Evolutionary conservation across 2,113 vertebrate species (phyloP), one percentile per base, ranked within the genome.

Genomic region (Pristiophorus japonicus): DNA sequence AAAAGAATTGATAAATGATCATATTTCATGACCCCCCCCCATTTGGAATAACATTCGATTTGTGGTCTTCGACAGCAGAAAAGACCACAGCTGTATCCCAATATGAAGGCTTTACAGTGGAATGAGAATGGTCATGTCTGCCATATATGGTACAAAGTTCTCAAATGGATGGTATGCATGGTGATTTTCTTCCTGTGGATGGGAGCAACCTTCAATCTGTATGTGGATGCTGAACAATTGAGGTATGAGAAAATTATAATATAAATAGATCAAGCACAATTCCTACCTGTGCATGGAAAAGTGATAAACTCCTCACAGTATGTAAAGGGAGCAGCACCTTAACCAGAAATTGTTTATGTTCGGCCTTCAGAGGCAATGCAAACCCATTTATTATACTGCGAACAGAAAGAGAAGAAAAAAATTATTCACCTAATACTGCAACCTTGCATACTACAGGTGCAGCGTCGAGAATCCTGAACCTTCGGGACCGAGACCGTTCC

Each of bases 351-450:
- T 99, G 99, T 98, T 99, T 99, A 97, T 99, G 99, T 97, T 99
- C 99, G 47, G 99, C 98, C 97, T 99, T 99, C 96, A 99, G 98
- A 51, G 99, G 99, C 98, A 99, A 98, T 98, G 99, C 99, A 96
- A 99, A 99, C 97, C 99, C 99, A 97, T 99, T 99, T 98, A 99
- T 99, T 98, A 99, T 99, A 98, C 99, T 99, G 97, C 85, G n/a
- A 85, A 95, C 20, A 63, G 27, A 88, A 55, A 96, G 96, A 96
- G 95, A 96, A 94, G 4, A 96, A 30, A 73, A 66, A 70, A 5
- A 16, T 70, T 94, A 94, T 70, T 12, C 12, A 94, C 66, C 22
- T 91, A 22, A 66, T 93, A 24, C 20, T 62, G 30, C 63, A 93
- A 7, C n/a, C 27, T 70, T 51, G 2, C 38, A 51, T 45, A 73